phyloP scores from a whole-genome alignment of 2,113 vertebrate species.

The Cyprinodon variegatus region DNA sequence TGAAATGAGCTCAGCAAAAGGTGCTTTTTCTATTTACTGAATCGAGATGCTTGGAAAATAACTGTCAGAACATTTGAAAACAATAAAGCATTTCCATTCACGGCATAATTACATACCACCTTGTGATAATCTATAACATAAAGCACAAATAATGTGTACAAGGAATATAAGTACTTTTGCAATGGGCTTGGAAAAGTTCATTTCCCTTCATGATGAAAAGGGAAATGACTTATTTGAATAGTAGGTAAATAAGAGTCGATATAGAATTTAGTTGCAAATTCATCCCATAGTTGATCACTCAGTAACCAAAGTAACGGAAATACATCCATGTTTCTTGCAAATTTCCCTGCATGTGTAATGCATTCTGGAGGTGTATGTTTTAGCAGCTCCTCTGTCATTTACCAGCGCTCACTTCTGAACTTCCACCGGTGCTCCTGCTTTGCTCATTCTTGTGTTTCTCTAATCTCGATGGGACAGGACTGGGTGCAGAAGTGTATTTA shows the following conservation, averaged over 20 bases:
- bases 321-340: conserved; percentile 20
- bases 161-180: not conserved
- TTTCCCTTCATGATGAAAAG: not conserved
- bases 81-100: not conserved
- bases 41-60: not conserved
- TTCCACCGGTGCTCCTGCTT: conserved; percentile 70
- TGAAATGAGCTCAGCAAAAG: not conserved
- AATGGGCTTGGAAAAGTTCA: not conserved
- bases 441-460: conserved; percentile 74
- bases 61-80: not conserved
- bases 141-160: not conserved
- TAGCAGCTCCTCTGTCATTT: conserved; percentile 69
- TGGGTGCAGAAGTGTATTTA: conserved; percentile 78
- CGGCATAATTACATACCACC: not conserved
- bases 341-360: conserved; percentile 31
- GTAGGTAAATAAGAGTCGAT: not conserved
- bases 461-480: conserved; percentile 77
- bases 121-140: not conserved
- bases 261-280: not conserved
- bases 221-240: not conserved
- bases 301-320: conserved; percentile 29
- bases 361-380: conserved; percentile 39
- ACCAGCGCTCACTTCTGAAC: conserved; percentile 68
- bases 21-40: not conserved
- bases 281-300: conserved; percentile 1